Base-by-base conservation (phyloP, 2,797 vertebrate species). In the Xerus rutilus region DNA sequence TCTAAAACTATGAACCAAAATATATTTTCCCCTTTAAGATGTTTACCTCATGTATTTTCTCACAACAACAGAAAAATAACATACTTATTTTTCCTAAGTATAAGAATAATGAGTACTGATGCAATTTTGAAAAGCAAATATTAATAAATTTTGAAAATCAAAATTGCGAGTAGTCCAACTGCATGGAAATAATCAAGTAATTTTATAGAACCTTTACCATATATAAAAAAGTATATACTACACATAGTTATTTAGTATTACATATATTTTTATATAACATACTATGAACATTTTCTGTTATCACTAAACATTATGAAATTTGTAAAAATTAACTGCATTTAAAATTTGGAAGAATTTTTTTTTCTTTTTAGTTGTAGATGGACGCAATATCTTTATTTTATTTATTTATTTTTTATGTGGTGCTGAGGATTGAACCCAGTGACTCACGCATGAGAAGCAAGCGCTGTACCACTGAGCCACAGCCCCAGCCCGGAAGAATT, bases 101-200 rank as follows among this genome's bases (percentile, higher is more conserved):
- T 83, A 67, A 86, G 81, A 45, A 69, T 85, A 83, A 77, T 0
- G 23, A 77, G 25, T 35, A 87, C 3, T 64, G 28, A 76, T 64
- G 15, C 47, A 43, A 76, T 70, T 69, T 69, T 70, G 32, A 17
- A 95, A 89, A 89, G 39, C 39, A 30, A 25, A 54, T 3, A 87
- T 1, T 82, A 86, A 86, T 77, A 85, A 91, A 89, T 43, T 74
- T 70, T 25, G 3, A 93, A 90, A 86, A 54, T 90, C 12, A 78
- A 92, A 84, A 69, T 0, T 73, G 21, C 39, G 17, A 69, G 5
- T 39, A 87, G 35, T 78, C 54, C n/a, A 93, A 86, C 11, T 45
- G 39, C 74, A 77, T 7, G 10, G 13, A 81, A 30, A 85, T 69
- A 85, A 57, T 70, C 57, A 84, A 45, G 8, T 65, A 76, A 77